A percentile compares a stretch with the other conserved stretches of the same genome.
Evolutionary conservation across 2,797 vertebrate genomes (phyloP).

Genomic region (Lemur catta): DNA sequence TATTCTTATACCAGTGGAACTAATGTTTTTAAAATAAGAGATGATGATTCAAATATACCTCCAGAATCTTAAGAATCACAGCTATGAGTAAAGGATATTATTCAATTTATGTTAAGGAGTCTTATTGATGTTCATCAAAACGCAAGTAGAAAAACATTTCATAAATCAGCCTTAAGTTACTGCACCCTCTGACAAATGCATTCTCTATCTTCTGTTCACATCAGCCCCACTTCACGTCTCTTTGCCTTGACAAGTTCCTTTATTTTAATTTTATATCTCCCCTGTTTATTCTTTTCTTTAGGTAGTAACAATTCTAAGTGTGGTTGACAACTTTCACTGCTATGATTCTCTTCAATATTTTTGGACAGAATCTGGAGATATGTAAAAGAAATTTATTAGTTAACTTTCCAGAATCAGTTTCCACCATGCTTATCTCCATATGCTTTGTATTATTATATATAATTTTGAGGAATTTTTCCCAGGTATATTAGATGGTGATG

Average conservation of each 20-base stretch:
- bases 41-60: neutral
- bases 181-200: neutral
- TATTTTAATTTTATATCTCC: neutral
- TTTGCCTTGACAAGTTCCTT: neutral
- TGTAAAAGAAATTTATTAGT: neutral
- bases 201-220: neutral
- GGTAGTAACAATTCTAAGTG: neutral
- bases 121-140: neutral
- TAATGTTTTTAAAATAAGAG: constrained; percentile 22
- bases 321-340: neutral
- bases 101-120: neutral
- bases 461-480: constrained; percentile 10
- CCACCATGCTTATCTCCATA: neutral
- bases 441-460: constrained; percentile 32
- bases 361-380: neutral
- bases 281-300: neutral
- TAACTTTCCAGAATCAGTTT: constrained; percentile 23
- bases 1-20: neutral
- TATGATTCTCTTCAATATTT: neutral
- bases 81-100: neutral
- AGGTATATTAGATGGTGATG: neutral
- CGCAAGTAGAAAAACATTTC: neutral
- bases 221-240: neutral
- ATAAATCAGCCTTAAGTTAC: neutral
- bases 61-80: neutral